A percentile compares a stretch with the other conserved stretches of the same genome.
Conservation (phyloP, 2,888 invertebrate genomes). For the Marronus borbonicus region DNA sequence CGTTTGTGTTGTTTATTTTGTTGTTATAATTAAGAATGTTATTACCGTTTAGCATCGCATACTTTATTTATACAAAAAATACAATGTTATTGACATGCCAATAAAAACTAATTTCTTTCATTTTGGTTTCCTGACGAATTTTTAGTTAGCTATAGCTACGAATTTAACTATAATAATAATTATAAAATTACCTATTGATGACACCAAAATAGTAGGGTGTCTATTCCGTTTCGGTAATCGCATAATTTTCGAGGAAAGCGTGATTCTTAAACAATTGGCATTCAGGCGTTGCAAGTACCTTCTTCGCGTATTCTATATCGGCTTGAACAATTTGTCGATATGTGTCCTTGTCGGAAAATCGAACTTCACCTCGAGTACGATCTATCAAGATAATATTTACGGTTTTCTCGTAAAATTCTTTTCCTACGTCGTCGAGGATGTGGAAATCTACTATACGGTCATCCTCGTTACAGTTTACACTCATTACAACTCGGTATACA, state of each 20-base stretch:
- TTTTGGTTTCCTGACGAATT: too few species aligned
- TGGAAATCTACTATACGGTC: conserved; percentile 95
- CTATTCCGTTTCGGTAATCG: neutral
- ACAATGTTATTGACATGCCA: too few species aligned
- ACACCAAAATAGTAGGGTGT: too few species aligned
- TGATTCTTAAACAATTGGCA: conserved; percentile 21
- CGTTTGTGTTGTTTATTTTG: too few species aligned
- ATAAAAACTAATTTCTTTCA: too few species aligned
- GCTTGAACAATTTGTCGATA: neutral
- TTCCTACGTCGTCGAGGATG: conserved; percentile 85
- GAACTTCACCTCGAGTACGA: conserved; percentile 87
- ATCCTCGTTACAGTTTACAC: conserved; percentile 96
- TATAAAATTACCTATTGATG: too few species aligned
- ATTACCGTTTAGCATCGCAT: too few species aligned
- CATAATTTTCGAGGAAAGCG: conserved; percentile 8
- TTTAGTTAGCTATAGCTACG: too few species aligned
- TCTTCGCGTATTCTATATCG: conserved; percentile 18
- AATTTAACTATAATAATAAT: too few species aligned
- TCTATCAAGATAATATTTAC: conserved; percentile 87
- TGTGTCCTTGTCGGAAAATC: conserved; percentile 81
- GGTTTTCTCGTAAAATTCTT: conserved; percentile 89
- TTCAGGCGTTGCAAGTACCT: conserved; percentile 7
- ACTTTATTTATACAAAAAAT: too few species aligned
- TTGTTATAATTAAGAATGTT: too few species aligned
- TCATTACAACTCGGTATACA: conserved; percentile 94